Conservation (phyloP, 2,113 vertebrate genomes). For the Nothoprocta pentlandii region DNA sequence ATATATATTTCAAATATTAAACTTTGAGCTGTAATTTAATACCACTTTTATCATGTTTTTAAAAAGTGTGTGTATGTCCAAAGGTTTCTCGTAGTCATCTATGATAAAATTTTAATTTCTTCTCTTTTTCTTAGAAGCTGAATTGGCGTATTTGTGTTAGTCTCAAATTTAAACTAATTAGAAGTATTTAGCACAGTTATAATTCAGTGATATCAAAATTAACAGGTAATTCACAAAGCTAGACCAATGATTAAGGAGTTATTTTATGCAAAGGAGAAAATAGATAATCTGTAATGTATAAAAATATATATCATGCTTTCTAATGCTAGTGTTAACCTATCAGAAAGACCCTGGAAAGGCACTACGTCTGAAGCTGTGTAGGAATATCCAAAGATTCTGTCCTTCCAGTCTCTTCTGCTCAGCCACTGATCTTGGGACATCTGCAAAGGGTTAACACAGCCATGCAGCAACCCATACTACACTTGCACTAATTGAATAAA, state of each 20-base stretch:
- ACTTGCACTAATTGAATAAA: background rate
- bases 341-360: background rate
- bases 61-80: background rate
- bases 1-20: background rate
- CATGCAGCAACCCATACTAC: background rate
- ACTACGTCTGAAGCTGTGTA: background rate
- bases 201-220: constrained; percentile 11
- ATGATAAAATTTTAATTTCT: constrained; percentile 14
- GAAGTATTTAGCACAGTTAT: background rate
- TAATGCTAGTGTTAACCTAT: background rate
- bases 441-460: background rate
- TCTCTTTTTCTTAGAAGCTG: constrained; percentile 18
- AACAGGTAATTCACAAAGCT: background rate
- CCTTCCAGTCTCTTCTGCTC: background rate
- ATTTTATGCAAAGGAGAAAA: constrained; percentile 23
- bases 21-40: background rate
- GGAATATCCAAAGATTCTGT: background rate
- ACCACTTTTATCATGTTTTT: background rate
- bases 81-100: background rate
- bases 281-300: background rate
- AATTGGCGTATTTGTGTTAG: constrained; percentile 14
- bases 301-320: background rate
- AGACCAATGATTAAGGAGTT: background rate
- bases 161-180: constrained; percentile 4
- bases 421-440: background rate